A percentile compares a stretch with the other conserved stretches of the same genome.
phyloP scores from a whole-genome alignment of 2,113 vertebrate species.

The Pelmatolapia mariae region DNA sequence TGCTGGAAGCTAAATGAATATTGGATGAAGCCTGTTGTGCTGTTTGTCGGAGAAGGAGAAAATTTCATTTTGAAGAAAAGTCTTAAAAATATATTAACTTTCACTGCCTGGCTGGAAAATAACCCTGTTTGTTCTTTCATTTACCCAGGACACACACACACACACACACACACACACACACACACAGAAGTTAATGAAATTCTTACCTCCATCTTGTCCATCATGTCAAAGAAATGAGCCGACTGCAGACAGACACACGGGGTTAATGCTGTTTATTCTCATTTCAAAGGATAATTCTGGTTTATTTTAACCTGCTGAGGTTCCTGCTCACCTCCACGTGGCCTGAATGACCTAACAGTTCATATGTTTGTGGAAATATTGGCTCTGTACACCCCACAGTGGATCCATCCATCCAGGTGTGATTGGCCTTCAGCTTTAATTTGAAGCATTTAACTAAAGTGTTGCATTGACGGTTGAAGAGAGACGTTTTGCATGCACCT shows the following conservation, averaged over 20 bases:
- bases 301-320: not conserved
- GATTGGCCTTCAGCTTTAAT: not conserved
- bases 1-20: not conserved
- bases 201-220: slow-evolving; percentile 93
- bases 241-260: slow-evolving; percentile 67
- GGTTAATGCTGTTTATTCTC: not conserved
- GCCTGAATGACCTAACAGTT: not conserved
- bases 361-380: not conserved
- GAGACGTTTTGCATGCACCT: too few species aligned
- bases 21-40: not conserved
- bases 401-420: not conserved
- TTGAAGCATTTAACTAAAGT: not conserved
- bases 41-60: not conserved
- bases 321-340: not conserved
- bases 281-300: not conserved
- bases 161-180: rapidly evolving
- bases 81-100: not conserved
- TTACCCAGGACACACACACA: rapidly evolving
- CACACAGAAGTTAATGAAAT: not conserved
- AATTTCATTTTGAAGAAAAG: not conserved
- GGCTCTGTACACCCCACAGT: not conserved
- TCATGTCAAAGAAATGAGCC: slow-evolving; percentile 88
- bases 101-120: not conserved
- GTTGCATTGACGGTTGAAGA: not conserved
- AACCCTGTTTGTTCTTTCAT: not conserved